Conservation (phyloP, 1,140 invertebrate genomes). For the Ceratina calcarata region DNA sequence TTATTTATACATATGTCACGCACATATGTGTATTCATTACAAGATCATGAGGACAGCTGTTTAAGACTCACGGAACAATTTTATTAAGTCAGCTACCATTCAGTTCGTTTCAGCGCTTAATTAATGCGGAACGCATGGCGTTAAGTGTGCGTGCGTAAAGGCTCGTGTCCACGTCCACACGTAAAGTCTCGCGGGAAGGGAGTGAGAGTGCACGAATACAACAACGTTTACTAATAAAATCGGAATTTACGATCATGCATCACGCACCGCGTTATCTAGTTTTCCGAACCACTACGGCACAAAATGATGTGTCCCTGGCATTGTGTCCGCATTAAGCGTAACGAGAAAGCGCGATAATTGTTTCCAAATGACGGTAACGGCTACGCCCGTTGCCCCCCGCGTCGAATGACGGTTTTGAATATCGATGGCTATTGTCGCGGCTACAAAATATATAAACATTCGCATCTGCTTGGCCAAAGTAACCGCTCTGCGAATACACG, state of each 20-base stretch:
- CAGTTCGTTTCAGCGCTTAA: slow-evolving; percentile 29
- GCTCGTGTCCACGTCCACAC: not conserved
- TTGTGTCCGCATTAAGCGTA: slow-evolving; percentile 58
- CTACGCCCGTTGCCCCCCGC: slow-evolving; percentile 7
- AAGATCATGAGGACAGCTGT: no score
- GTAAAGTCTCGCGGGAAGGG: not conserved
- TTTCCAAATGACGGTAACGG: slow-evolving; percentile 65
- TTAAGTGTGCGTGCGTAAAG: slow-evolving; percentile 25
- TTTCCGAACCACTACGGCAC: slow-evolving; percentile 65
- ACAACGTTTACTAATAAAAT: slow-evolving; percentile 63
- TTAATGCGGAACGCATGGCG: slow-evolving; percentile 9
- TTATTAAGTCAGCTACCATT: slow-evolving; percentile 8
- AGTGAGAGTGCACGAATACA: not conserved
- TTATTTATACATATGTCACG: no score
- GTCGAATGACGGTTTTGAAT: slow-evolving; percentile 63
- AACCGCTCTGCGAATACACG: slow-evolving; percentile 41
- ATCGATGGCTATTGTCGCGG: slow-evolving; percentile 46
- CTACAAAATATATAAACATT: slow-evolving; percentile 48
- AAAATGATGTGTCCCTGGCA: slow-evolving; percentile 58
- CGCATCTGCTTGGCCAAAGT: slow-evolving; percentile 49
- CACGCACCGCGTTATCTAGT: slow-evolving; percentile 64
- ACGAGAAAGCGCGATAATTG: slow-evolving; percentile 64
- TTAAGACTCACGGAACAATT: not conserved
- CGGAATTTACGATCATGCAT: slow-evolving; percentile 63
- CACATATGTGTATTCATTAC: no score